A percentile compares a stretch with the other conserved stretches of the same genome.
Conservation (phyloP, 2,113 vertebrate species). For the Opisthocomus hoazin region DNA sequence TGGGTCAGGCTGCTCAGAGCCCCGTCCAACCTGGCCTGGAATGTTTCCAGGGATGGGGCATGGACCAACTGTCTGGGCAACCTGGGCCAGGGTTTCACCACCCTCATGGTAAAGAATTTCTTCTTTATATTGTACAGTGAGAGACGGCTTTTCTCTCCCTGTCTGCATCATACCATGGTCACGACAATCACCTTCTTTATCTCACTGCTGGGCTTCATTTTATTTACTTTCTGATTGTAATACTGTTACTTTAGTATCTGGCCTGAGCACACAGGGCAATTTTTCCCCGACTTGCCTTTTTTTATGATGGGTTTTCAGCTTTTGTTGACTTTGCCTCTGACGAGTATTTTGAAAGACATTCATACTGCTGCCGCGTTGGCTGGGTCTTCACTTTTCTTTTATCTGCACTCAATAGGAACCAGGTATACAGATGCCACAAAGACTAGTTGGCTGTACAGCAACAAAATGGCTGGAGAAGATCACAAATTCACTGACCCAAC, state of each 20-base stretch:
- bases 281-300: neutral
- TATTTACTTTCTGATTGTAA: neutral
- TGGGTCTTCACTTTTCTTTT: neutral
- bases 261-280: neutral
- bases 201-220: neutral
- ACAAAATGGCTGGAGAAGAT: neutral
- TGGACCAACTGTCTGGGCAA: too few relatives aligned
- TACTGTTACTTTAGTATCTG: neutral
- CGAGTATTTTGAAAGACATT: neutral
- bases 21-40: too few relatives aligned
- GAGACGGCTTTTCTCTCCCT: neutral
- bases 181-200: rapidly evolving
- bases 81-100: too few relatives aligned
- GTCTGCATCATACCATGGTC: neutral
- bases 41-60: too few relatives aligned
- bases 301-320: neutral
- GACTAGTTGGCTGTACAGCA: neutral
- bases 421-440: neutral
- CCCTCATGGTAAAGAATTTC: too few relatives aligned
- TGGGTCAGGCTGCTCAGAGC: too few relatives aligned
- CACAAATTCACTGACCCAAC: neutral
- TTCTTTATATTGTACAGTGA: too few relatives aligned
- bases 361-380: neutral
- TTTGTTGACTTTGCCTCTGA: neutral
- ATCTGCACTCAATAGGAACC: neutral